These are phyloP conservation scores for Lasioglossum leucozonium DNA, from an alignment of 2,888 invertebrate genomes.

Conservation along the genomic window DNA sequence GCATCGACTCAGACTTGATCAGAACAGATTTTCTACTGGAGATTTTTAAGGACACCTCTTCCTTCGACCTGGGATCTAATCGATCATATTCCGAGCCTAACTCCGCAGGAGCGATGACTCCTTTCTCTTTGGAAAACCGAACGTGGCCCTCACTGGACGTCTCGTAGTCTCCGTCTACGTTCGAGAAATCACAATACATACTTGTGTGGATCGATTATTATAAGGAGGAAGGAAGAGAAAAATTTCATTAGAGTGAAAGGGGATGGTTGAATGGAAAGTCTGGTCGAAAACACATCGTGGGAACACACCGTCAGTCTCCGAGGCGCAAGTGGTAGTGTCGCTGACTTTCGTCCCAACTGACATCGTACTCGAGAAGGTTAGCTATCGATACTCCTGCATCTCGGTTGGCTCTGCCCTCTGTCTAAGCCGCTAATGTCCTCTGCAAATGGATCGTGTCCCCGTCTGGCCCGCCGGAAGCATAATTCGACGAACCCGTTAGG, in stretches of 20 bases:
- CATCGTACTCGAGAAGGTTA: slow-evolving; percentile 65
- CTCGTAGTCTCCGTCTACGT: slow-evolving; percentile 70
- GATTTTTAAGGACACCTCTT: neutral
- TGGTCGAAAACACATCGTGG: neutral
- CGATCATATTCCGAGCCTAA: neutral
- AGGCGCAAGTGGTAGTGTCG: slow-evolving; percentile 55
- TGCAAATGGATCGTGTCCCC: slow-evolving; percentile 11
- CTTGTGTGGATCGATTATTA: neutral
- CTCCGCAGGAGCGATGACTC: neutral
- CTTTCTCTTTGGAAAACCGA: slow-evolving; percentile 15
- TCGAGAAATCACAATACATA: neutral
- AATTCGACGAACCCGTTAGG: slow-evolving; percentile 56
- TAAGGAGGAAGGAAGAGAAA: neutral
- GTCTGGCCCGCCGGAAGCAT: slow-evolving; percentile 46
- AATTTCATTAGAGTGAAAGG: no score
- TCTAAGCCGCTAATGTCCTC: slow-evolving; percentile 33
- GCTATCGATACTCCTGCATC: slow-evolving; percentile 52
- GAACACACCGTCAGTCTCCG: slow-evolving; percentile 68
- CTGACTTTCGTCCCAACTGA: slow-evolving; percentile 61
- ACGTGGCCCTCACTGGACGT: slow-evolving; percentile 74
- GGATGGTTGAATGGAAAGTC: neutral
- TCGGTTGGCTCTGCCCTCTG: slow-evolving; percentile 32
- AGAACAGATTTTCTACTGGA: neutral
- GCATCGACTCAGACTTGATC: slow-evolving; percentile 65
- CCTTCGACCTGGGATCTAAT: neutral